These are phyloP conservation scores for Petrolisthes manimaculis DNA, from an alignment of 2,888 invertebrate species.

Conservation along the genomic window DNA sequence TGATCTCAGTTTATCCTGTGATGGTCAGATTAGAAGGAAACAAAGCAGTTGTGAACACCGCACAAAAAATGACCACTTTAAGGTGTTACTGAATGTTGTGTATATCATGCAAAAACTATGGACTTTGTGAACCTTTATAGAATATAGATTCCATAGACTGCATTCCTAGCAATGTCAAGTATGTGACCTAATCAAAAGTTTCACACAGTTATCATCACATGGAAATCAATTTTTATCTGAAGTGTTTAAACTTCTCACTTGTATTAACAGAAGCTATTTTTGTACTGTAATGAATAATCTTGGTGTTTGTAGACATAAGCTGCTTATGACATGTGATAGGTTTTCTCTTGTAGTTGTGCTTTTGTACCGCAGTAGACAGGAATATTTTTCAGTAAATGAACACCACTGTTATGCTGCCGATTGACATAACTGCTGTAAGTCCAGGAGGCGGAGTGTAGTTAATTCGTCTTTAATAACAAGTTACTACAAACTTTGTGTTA, in stretches of 20 bases:
- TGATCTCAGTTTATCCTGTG: constrained; percentile 50
- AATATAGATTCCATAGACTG: no score
- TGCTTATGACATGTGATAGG: constrained; percentile 46
- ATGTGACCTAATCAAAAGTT: no score
- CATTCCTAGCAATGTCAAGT: no score
- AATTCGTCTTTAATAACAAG: no score
- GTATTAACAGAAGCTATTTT: constrained; percentile 51
- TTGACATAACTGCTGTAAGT: constrained; percentile 11
- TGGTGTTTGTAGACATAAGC: constrained; percentile 48
- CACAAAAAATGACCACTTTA: not conserved
- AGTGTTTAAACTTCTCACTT: not conserved
- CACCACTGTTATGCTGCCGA: constrained; percentile 40
- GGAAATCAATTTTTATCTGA: no score
- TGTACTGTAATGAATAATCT: constrained; percentile 53
- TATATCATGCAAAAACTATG: not conserved
- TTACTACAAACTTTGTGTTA: no score
- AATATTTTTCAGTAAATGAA: constrained; percentile 29
- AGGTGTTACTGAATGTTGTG: not conserved
- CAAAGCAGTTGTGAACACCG: not conserved
- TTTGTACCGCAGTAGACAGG: constrained; percentile 42
- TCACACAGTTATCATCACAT: no score
- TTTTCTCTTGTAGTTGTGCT: constrained; percentile 43
- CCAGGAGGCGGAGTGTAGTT: not conserved
- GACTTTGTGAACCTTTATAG: no score
- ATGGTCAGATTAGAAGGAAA: constrained; percentile 1